Conservation (phyloP, 2,888 invertebrate genomes). For the Latrodectus elegans region DNA sequence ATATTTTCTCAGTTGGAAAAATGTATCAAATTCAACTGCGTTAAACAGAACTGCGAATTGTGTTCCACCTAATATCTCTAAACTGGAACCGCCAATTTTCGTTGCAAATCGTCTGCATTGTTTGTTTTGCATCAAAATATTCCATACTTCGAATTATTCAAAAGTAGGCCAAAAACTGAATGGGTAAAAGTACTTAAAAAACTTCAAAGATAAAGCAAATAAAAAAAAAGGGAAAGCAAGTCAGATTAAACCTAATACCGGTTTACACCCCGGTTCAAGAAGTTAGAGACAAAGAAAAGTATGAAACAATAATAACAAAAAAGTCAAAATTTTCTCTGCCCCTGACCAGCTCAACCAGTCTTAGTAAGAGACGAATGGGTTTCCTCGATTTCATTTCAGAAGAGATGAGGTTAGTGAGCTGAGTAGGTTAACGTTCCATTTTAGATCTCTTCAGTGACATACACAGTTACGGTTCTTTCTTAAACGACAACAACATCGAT, state of each 20-base stretch:
- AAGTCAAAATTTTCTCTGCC: slow-evolving; percentile 45
- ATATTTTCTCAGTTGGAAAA: no score
- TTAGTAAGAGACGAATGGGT: slow-evolving; percentile 32
- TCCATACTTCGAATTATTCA: slow-evolving; percentile 3
- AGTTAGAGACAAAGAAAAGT: slow-evolving; percentile 41
- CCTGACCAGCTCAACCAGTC: slow-evolving; percentile 66
- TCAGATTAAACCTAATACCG: slow-evolving; percentile 64
- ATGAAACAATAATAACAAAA: slow-evolving; percentile 13
- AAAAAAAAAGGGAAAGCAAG: slow-evolving; percentile 20
- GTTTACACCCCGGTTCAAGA: slow-evolving; percentile 49
- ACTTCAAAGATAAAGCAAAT: neutral
- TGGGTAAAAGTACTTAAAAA: neutral
- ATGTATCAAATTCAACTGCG: no score
- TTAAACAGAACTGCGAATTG: no score
- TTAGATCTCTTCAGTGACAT: neutral
- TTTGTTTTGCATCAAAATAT: neutral
- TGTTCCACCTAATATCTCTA: no score
- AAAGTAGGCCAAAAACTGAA: slow-evolving; percentile 50
- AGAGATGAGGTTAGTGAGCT: slow-evolving; percentile 47
- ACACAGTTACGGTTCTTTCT: neutral
- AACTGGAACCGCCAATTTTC: no score
- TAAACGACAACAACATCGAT: neutral
- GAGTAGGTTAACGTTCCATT: slow-evolving; percentile 36
- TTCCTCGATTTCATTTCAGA: slow-evolving; percentile 54
- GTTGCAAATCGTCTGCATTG: no score